Base-by-base conservation (phyloP, 2,113 vertebrate genomes). In the Gasterosteus nipponicus region DNA sequence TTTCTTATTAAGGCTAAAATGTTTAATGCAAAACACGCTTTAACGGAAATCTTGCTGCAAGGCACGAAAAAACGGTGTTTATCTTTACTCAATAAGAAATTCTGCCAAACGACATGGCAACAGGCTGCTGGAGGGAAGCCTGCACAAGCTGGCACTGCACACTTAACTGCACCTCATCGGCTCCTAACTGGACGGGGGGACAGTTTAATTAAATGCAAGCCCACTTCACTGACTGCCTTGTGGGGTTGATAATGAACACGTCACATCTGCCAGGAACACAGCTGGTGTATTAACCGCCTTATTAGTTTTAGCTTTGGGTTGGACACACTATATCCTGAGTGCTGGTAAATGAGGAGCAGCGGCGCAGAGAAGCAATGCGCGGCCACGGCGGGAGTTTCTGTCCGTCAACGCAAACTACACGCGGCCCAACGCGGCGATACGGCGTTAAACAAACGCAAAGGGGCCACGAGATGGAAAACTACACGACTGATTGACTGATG, bases 271-370 rank as follows among this genome's bases (percentile, higher is more conserved):
- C 84, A 78, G 82, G 82, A 83, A 84, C 72, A 65, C 77, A 85
- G 80, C 82, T 84, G 78, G 69, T 77, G 54, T 73, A 73, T 86
- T 73, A 84, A 82, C 75, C 76, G 29, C 78, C 57, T 79, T 80
- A 77, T 77, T 82, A 73, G 71, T 69, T 76, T 85, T 80, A 82
- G 71, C 29, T 38, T 64, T 84, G 77, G 80, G 82, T 68, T 44
- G 63, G 46, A 58, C 35, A 68, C 62, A 2, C 33, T 64, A 35
- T 79, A 77, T 81, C 77, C 71, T 67, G 63, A 78, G 60, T 77
- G 78, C 78, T 84, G 69, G 77, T 88, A 84, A 87, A 86, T 72
- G 74, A 81, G 84, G 44, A 67, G 77, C 77, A 78, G 69, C 61
- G 63, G 73, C 67, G 33, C 80, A 31, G 44, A 70, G 73, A 64